Base-by-base conservation (phyloP, 2,797 vertebrate species). In the Cossypha dichroa region DNA sequence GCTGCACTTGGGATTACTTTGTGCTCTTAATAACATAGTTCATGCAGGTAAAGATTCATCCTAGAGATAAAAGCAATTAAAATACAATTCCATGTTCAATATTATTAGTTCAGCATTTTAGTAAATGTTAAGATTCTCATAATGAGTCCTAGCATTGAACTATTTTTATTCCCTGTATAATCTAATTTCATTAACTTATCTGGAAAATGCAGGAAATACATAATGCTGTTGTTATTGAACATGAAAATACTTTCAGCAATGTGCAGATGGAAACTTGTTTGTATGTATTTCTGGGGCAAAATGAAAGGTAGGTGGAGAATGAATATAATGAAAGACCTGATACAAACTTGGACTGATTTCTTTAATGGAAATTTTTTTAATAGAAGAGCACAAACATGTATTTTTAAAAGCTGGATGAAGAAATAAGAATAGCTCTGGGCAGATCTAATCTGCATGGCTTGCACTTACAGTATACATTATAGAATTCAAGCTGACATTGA, bases 401-500 rank as follows among this genome's bases (percentile, higher is more conserved):
- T 95, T 92, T 95, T 94, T 95, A 94, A 90, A 95, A 97, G 81
- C 34, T 85, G 78, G 46, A 84, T 80, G 87, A 95, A 78, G 78
- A 95, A 93, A 88, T 91, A 91, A 62, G 86, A 94, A 94, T 88
- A 92, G 94, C 96, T 94, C 77, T 89, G 70, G 93, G 97, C 94
- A 96, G 70, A 96, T 89, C 78, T 96, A 96, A 97, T 97, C 95
- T 96, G 63, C 91, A 93, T 58, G 21, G 95, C 59, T 96, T 94
- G 95, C 93, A 95, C 77, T 96, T 97, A 88, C 64, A 93, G 54
- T 28, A 62, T n/a, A 72, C 64, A 95, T 95, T 96, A 96, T 90
- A 94, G 95, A 90, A 96, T 93, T 95, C 80, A 85, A 95, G 85
- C 85, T 97, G 96, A 94, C 85, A 75, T 77, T 97, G 96, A 95